A percentile compares a stretch with the other conserved stretches of the same genome.
Evolutionary conservation across 2,113 vertebrate species (phyloP).

Genomic region (Rana temporaria): DNA sequence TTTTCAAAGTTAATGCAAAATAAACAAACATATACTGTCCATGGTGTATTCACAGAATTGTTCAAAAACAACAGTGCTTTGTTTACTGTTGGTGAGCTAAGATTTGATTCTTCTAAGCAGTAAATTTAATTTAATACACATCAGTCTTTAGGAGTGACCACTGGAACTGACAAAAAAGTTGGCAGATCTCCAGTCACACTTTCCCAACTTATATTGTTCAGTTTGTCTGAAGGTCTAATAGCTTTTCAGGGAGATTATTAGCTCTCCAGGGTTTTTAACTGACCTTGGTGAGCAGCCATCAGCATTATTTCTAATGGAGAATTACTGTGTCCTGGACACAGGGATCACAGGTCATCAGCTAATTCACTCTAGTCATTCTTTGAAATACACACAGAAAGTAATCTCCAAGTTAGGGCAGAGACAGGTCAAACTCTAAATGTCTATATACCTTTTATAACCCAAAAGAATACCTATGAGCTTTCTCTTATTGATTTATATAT

Average conservation of each 20-base stretch:
- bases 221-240: conserved; percentile 49
- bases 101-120: background rate
- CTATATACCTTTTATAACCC: conserved; percentile 47
- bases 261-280: conserved; percentile 49
- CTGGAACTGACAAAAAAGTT: conserved; percentile 23
- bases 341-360: conserved; percentile 54
- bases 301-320: conserved; percentile 54
- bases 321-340: conserved; percentile 50
- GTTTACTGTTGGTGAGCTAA: too few species aligned
- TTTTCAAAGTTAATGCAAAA: too few species aligned
- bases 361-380: conserved; percentile 50
- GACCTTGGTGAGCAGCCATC: conserved; percentile 47
- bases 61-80: too few species aligned
- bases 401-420: conserved; percentile 46
- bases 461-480: conserved; percentile 37
- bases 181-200: conserved; percentile 36
- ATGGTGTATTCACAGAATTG: too few species aligned
- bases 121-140: background rate
- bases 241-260: conserved; percentile 55
- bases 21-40: too few species aligned
- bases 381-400: conserved; percentile 53
- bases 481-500: conserved; percentile 50
- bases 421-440: conserved; percentile 49
- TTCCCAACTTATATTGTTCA: conserved; percentile 38
- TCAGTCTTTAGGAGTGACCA: conserved; percentile 34